phyloP scores from a whole-genome alignment of 2,113 vertebrate genomes.

The Lycaon pictus region DNA sequence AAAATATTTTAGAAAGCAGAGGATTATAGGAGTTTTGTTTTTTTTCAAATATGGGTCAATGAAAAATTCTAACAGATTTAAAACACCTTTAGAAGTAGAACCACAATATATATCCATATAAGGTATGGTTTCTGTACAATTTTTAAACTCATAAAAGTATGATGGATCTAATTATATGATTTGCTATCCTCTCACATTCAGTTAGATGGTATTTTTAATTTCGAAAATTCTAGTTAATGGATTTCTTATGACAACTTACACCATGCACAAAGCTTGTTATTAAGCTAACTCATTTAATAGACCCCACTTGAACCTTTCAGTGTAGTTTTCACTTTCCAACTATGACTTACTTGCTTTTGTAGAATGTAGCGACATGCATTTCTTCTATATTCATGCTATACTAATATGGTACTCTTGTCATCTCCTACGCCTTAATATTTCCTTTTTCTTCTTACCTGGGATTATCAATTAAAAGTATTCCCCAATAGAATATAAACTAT shows the following conservation, averaged over 20 bases:
- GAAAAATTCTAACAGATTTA: conserved; percentile 23
- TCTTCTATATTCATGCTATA: neutral
- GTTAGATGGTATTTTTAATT: conserved; percentile 37
- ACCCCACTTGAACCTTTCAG: neutral
- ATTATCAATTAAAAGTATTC: neutral
- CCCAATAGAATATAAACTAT: neutral
- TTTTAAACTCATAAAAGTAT: neutral
- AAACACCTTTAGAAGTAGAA: neutral
- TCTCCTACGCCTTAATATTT: neutral
- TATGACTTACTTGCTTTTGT: neutral
- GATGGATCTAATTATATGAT: neutral
- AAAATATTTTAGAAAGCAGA: conserved; percentile 9
- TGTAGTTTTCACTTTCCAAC: neutral
- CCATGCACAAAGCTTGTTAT: neutral
- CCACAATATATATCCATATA: neutral
- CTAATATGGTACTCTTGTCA: neutral
- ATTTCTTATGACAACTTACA: neutral
- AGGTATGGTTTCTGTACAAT: neutral
- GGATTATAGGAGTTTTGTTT: neutral
- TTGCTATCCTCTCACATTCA: neutral
- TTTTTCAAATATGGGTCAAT: neutral
- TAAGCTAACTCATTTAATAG: neutral
- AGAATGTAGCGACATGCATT: neutral
- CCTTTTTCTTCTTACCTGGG: neutral
- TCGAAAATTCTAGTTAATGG: neutral